phyloP scores from a whole-genome alignment of 2,888 invertebrate genomes.

The Clanis bilineata region DNA sequence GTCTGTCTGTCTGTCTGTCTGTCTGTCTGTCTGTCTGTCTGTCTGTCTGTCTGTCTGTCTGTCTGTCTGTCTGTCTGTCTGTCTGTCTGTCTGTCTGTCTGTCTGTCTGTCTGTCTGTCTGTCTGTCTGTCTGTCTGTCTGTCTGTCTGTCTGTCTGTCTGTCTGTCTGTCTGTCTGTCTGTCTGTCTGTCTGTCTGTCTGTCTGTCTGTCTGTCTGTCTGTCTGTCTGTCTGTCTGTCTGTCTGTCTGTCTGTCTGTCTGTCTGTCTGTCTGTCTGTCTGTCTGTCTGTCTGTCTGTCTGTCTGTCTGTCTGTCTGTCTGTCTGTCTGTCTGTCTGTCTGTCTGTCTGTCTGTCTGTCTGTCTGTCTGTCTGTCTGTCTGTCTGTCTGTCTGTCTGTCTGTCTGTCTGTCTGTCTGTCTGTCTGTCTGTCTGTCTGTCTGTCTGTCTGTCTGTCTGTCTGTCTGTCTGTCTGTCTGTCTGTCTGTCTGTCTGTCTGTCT shows the following conservation, averaged over 20 bases:
- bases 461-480: constrained; percentile 22
- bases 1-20: constrained; percentile 32
- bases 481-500: constrained; percentile 29
- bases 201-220: constrained; percentile 29
- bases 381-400: constrained; percentile 25
- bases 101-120: constrained; percentile 32
- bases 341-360: constrained; percentile 29
- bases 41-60: constrained; percentile 32
- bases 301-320: constrained; percentile 14
- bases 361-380: constrained; percentile 30
- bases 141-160: constrained; percentile 32
- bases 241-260: constrained; percentile 29
- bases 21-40: constrained; percentile 31
- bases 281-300: constrained; percentile 16
- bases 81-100: constrained; percentile 29
- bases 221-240: constrained; percentile 30
- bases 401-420: constrained; percentile 21
- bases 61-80: constrained; percentile 29
- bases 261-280: constrained; percentile 18
- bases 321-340: constrained; percentile 25
- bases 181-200: constrained; percentile 32
- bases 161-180: constrained; percentile 30
- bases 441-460: constrained; percentile 18
- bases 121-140: constrained; percentile 30
- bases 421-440: constrained; percentile 21